phyloP scores from a whole-genome alignment of 2,888 invertebrate species.

The Agrochola litura region DNA sequence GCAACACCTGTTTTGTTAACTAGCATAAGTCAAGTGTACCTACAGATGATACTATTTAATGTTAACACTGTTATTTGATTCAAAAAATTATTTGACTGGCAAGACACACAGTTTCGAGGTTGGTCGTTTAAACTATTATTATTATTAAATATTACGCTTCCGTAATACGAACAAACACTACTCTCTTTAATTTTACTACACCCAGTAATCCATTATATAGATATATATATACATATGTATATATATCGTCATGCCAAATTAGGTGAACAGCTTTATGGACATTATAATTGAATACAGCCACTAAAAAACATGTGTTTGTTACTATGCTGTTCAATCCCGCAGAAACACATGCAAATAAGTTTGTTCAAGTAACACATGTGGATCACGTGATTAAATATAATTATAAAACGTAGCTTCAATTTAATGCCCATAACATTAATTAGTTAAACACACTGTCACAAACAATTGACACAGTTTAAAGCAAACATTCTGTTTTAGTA shows the following conservation, averaged over 20 bases:
- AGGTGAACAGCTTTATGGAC: background rate
- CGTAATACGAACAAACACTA: background rate
- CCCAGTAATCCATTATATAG: background rate
- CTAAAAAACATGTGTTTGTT: background rate
- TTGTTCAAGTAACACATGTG: slow-evolving; percentile 22
- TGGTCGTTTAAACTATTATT: too few species aligned
- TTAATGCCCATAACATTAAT: background rate
- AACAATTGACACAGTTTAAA: background rate
- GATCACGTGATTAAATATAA: background rate
- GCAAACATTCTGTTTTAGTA: slow-evolving; percentile 1
- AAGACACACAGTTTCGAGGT: too few species aligned
- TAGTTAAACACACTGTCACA: background rate
- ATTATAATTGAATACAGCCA: too few species aligned
- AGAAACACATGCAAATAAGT: background rate
- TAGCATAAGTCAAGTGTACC: too few species aligned
- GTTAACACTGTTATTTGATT: too few species aligned
- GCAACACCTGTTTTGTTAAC: too few species aligned
- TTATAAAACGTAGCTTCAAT: background rate
- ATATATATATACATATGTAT: too few species aligned
- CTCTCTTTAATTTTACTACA: too few species aligned
- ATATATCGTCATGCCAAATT: background rate
- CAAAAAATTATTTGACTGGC: too few species aligned
- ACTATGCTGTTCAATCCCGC: background rate
- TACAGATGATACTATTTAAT: too few species aligned
- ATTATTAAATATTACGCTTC: too few species aligned